A percentile compares a stretch with the other conserved stretches of the same genome.
These are phyloP conservation scores for Gymnocheta viridis DNA, from an alignment of 2,888 invertebrate species.

Conservation along the genomic window DNA sequence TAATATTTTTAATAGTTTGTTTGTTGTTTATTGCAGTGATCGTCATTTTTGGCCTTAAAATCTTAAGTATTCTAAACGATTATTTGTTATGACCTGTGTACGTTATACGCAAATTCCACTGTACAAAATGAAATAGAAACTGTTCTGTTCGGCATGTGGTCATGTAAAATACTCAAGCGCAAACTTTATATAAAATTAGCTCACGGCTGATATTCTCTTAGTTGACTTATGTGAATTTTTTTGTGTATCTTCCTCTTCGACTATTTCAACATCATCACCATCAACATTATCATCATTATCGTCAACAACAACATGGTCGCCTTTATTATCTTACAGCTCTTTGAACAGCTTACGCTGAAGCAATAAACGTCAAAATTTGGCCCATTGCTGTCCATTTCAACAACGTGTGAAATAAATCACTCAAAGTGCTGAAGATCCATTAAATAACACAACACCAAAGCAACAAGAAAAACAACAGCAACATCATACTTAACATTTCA, in stretches of 20 bases:
- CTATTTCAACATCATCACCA: slow-evolving; percentile 16
- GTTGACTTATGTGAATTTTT: slow-evolving; percentile 20
- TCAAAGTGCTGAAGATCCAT: slow-evolving; percentile 80
- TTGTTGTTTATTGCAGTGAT: too few species aligned
- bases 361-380: slow-evolving; percentile 81
- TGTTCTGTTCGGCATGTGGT: slow-evolving; percentile 3
- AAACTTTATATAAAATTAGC: slow-evolving; percentile 26
- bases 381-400: slow-evolving; percentile 82
- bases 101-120: too few species aligned
- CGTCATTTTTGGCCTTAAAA: too few species aligned
- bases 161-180: slow-evolving; percentile 34
- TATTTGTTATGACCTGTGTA: too few species aligned
- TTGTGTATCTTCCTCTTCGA: background rate
- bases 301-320: slow-evolving; percentile 25
- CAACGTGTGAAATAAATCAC: slow-evolving; percentile 82
- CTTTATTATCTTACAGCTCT: slow-evolving; percentile 28
- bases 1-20: too few species aligned
- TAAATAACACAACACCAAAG: slow-evolving; percentile 71
- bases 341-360: slow-evolving; percentile 72
- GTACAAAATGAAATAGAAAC: slow-evolving; percentile 37
- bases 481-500: slow-evolving; percentile 35
- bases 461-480: slow-evolving; percentile 72
- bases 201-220: slow-evolving; percentile 35
- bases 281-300: slow-evolving; percentile 3
- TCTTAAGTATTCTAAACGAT: too few species aligned